Evolutionary conservation across 2,888 invertebrate genomes (phyloP).

Genomic region (Ernsta delagoae): DNA sequence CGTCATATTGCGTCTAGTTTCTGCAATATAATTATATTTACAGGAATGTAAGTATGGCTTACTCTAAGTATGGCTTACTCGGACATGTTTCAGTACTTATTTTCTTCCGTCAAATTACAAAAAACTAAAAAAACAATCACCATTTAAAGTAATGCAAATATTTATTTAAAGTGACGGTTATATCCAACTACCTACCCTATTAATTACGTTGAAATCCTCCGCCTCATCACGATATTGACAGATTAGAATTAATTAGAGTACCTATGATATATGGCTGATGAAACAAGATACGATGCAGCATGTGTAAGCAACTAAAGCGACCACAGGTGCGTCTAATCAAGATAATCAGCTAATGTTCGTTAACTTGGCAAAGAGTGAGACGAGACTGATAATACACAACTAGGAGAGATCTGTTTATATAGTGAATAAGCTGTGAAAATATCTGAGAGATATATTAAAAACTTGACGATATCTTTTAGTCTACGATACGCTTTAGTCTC

Average conservation of each 20-base stretch:
- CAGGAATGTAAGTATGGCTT: no score
- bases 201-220: background rate
- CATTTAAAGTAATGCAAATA: no score
- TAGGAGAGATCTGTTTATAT: background rate
- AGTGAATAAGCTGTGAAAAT: background rate
- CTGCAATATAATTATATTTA: no score
- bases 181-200: background rate
- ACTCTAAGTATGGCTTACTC: no score
- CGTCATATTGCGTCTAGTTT: no score
- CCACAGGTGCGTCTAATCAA: slow-evolving; percentile 30
- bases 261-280: slow-evolving; percentile 28
- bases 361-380: slow-evolving; percentile 14
- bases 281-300: slow-evolving; percentile 17
- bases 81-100: no score
- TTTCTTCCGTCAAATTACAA: no score
- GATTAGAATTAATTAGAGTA: slow-evolving; percentile 33
- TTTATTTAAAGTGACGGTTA: no score
- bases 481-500: no score
- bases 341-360: slow-evolving; percentile 30
- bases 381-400: background rate
- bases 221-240: slow-evolving; percentile 18
- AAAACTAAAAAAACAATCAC: no score
- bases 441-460: no score
- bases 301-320: slow-evolving; percentile 4
- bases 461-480: no score